Evolutionary conservation across 2,113 vertebrate species (phyloP), one percentile per base, ranked within the genome.

Genomic region (Plectropomus leopardus): DNA sequence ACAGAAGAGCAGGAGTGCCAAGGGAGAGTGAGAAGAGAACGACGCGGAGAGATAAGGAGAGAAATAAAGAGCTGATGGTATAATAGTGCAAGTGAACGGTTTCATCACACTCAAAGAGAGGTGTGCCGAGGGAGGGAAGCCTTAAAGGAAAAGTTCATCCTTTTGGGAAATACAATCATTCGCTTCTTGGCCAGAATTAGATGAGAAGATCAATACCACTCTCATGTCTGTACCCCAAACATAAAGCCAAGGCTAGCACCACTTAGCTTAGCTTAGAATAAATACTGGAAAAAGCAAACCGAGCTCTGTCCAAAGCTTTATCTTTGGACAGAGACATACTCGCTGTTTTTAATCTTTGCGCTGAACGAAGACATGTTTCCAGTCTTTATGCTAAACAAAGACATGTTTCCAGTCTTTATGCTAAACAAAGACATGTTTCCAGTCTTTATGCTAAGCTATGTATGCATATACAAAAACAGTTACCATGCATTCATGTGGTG

Each of bases 41-140:
- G 34, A 47, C 45, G 51, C 7, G 2, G 26, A 17, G 47, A 36
- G 51, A 83, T 19, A 47, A 58, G 50, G 67, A 51, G 65, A 45
- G 54, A 85, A 68, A 84, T 48, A 68, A 47, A 74, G 63, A 69
- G 76, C 15, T 50, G 64, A 58, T 75, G 78, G 77, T 76, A 59
- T 65, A 69, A 75, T 23, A 65, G 72, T 58, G 53, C n/a, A 60
- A 83, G 71, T n/a, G 44, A 58, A 40, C 26, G 1, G 63, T 89
- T 86, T 89, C 85, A 78, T 88, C 89, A 87, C 68, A 42, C 44
- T 74, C 65, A 44, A 40, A 66, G n/a, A 1, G 13, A 50, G 54
- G 54, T 1, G 0, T 8, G n/a, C 24, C 7, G 26, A 67, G 30
- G 50, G 23, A 42, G 48, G 26, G 63, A 42, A 60, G 58, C 26